A percentile compares a stretch with the other conserved stretches of the same genome.
Conservation (phyloP, 2,888 invertebrate genomes). For the Cancer borealis region DNA sequence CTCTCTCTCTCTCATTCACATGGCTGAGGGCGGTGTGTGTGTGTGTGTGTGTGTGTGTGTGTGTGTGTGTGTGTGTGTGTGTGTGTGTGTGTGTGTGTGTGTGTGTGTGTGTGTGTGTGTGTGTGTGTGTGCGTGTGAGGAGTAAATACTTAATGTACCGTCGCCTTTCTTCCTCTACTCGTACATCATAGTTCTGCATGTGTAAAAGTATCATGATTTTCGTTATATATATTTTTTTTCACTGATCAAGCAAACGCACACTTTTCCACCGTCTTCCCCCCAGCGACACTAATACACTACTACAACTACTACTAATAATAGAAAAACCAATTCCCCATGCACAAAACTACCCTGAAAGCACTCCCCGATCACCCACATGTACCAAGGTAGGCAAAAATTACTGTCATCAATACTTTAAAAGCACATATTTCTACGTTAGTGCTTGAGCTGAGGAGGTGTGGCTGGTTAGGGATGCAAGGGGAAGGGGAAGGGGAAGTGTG, state of each 20-base stretch:
- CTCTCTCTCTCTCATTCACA: not conserved
- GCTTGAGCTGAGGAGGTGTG: not conserved
- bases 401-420: not conserved
- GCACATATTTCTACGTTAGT: not conserved
- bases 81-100: not conserved
- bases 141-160: too few relatives aligned
- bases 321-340: not conserved
- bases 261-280: not conserved
- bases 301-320: not conserved
- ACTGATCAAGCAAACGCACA: too few relatives aligned
- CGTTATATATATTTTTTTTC: too few relatives aligned
- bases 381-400: not conserved
- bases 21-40: not conserved
- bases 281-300: not conserved
- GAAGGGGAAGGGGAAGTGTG: constrained; percentile 7
- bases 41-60: not conserved
- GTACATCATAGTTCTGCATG: not conserved
- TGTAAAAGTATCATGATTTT: too few relatives aligned
- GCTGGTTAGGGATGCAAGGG: not conserved
- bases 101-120: not conserved
- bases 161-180: not conserved
- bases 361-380: not conserved
- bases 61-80: not conserved
- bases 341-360: not conserved
- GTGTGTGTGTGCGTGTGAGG: not conserved